A percentile compares a stretch with the other conserved stretches of the same genome.
These are phyloP conservation scores for Stenodera caucasica DNA, from an alignment of 2,888 invertebrate species.

Conservation along the genomic window DNA sequence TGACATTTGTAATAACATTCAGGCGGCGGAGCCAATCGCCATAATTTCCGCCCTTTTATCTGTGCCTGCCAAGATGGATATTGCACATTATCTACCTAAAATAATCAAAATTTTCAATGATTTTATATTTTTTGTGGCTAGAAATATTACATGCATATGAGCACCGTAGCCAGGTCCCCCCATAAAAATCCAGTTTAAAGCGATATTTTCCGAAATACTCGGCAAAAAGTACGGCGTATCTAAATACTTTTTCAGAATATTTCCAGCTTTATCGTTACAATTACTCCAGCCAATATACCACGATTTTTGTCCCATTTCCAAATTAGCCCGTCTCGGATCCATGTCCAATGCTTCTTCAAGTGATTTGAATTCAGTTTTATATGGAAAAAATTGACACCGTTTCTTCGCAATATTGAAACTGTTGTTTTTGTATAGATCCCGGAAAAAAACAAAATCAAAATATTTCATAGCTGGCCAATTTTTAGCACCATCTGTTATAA, in stretches of 20 bases:
- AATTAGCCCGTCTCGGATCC: slow-evolving; percentile 68
- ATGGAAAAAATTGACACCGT: slow-evolving; percentile 90
- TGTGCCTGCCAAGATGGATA: slow-evolving; percentile 98
- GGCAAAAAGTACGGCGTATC: slow-evolving; percentile 88
- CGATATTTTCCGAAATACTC: slow-evolving; percentile 80
- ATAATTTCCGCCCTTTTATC: slow-evolving; percentile 82
- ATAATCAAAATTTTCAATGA: neutral
- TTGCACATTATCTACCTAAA: slow-evolving; percentile 88
- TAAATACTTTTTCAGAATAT: slow-evolving; percentile 76
- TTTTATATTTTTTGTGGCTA: neutral
- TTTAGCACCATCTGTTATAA: slow-evolving; percentile 78
- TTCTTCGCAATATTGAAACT: slow-evolving; percentile 43
- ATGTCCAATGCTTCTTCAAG: slow-evolving; percentile 82
- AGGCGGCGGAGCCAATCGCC: slow-evolving; percentile 89
- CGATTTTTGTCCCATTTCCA: slow-evolving; percentile 54
- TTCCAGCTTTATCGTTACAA: slow-evolving; percentile 82
- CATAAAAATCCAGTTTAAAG: slow-evolving; percentile 96
- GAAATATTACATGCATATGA: slow-evolving; percentile 82
- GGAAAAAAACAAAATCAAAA: slow-evolving; percentile 77
- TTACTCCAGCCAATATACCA: slow-evolving; percentile 88
- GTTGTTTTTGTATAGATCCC: slow-evolving; percentile 68
- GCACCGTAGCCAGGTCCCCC: slow-evolving; percentile 94
- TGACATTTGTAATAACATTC: slow-evolving; percentile 84
- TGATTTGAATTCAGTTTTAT: slow-evolving; percentile 80
- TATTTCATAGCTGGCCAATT: slow-evolving; percentile 76